Evolutionary conservation across 2,113 vertebrate genomes (phyloP), one percentile per base, ranked within the genome.

Genomic region (Poeciliopsis retropinna): DNA sequence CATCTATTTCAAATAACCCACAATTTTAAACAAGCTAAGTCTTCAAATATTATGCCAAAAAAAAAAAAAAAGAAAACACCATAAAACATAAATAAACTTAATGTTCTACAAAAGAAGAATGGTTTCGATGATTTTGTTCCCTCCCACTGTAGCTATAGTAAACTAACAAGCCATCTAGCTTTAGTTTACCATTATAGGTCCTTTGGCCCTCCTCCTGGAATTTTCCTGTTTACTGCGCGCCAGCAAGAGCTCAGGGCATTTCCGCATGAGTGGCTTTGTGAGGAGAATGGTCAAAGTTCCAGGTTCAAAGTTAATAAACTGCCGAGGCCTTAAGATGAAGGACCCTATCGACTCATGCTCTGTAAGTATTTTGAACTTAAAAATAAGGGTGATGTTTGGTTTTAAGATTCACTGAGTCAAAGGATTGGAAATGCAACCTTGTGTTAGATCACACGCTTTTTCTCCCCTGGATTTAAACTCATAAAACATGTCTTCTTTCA

Each of bases 331-430:
- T 85, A 94, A 90, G 90, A 97, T 96, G 96, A 96, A 93, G 94
- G 95, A 97, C 71, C 95, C 94, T 4, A 83, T 95, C 69, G 87
- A 93, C 83, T 90, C 90, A 64, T 96, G 94, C 72, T 90, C 82
- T 11, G 97, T 98, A 92, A 98, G 97, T 96, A 89, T 74, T 41
- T 19, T 29, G 81, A 69, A 10, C n/a, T 51, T 37, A 28, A 27
- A 71, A 61, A 39, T n/a, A 6, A 32, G 34, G 15, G 22, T 30
- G 31, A 60, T 54, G 44, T 72, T 66, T 71, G 14, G 74, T 78
- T 69, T 61, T 5, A 10, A 69, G 79, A 77, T 32, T 31, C 12
- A 70, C 5, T 4, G 29, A 8, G 29, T 39, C 25, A 5, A 27
- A 57, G 51, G n/a, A 37, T 61, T 17, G 22, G 11, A 9, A 73